These are phyloP conservation scores for Chrysolina americana DNA, from an alignment of 2,888 invertebrate species.

Conservation along the genomic window DNA sequence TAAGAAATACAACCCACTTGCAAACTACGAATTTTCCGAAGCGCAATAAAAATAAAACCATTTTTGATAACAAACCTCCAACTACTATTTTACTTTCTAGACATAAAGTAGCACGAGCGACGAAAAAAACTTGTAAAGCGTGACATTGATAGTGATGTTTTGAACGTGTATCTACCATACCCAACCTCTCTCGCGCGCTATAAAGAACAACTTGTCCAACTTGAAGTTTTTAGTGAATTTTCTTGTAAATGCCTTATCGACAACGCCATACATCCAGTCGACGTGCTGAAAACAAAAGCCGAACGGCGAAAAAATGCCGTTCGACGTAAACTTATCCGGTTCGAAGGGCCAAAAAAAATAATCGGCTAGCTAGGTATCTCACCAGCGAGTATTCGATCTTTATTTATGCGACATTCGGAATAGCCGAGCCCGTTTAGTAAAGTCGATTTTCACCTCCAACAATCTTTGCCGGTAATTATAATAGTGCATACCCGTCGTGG, in stretches of 20 bases:
- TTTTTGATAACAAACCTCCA: constrained; percentile 3
- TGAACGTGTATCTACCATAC: constrained; percentile 2
- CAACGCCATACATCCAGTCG: constrained; percentile 29
- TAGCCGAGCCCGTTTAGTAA: constrained; percentile 15
- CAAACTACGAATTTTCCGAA: not conserved
- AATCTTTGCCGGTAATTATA: constrained; percentile 18
- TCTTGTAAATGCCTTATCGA: constrained; percentile 37
- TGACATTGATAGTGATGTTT: constrained; percentile 18
- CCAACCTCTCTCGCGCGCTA: not conserved
- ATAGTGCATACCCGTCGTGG: constrained; percentile 19
- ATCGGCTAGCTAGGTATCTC: constrained; percentile 28
- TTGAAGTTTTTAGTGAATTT: constrained; percentile 40
- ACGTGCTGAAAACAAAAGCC: constrained; percentile 28
- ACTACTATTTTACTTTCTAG: not conserved
- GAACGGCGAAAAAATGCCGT: constrained; percentile 27
- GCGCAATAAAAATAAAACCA: not conserved
- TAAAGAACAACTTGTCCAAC: constrained; percentile 30
- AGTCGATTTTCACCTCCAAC: constrained; percentile 12
- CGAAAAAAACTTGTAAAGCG: not conserved
- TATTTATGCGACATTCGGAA: constrained; percentile 23
- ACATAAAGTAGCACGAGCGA: not conserved
- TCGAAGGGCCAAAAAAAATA: constrained; percentile 32
- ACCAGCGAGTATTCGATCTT: constrained; percentile 24
- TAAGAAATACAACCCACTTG: not conserved
- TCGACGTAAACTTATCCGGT: constrained; percentile 22